phyloP scores from a whole-genome alignment of 1,140 invertebrate genomes.

The Panagrolaimus sp. region DNA sequence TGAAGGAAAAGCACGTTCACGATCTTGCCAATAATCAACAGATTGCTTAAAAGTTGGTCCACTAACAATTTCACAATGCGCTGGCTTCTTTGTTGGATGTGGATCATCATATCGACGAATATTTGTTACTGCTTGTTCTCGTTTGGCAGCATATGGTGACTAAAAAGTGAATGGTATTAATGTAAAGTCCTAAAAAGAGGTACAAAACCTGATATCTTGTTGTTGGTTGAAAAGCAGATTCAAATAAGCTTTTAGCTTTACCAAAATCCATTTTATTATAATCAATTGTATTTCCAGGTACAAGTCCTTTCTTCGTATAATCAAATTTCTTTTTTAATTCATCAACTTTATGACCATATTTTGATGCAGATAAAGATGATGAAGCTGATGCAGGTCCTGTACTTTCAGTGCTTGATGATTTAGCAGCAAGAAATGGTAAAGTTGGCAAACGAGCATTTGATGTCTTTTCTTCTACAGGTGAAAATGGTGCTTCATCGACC shows the following conservation, averaged over 20 bases:
- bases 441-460: too few species aligned
- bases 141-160: background rate
- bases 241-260: background rate
- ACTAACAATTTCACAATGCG: background rate
- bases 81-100: background rate
- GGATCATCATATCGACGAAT: background rate
- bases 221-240: background rate
- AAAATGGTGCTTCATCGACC: too few species aligned
- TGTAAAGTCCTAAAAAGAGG: too few species aligned
- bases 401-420: too few species aligned
- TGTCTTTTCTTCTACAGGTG: too few species aligned
- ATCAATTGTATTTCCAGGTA: background rate
- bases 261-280: background rate
- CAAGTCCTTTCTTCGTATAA: too few species aligned
- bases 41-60: constrained; percentile 8
- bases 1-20: background rate
- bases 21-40: constrained; percentile 3
- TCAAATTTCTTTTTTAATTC: too few species aligned
- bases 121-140: background rate
- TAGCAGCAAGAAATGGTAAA: too few species aligned
- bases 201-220: background rate
- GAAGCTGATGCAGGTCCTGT: too few species aligned
- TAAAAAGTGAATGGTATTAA: background rate
- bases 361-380: too few species aligned
- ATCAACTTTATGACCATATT: too few species aligned